A percentile compares a stretch with the other conserved stretches of the same genome.
Evolutionary conservation across 2,797 vertebrate species (phyloP).

Genomic region (Helostoma temminkii): DNA sequence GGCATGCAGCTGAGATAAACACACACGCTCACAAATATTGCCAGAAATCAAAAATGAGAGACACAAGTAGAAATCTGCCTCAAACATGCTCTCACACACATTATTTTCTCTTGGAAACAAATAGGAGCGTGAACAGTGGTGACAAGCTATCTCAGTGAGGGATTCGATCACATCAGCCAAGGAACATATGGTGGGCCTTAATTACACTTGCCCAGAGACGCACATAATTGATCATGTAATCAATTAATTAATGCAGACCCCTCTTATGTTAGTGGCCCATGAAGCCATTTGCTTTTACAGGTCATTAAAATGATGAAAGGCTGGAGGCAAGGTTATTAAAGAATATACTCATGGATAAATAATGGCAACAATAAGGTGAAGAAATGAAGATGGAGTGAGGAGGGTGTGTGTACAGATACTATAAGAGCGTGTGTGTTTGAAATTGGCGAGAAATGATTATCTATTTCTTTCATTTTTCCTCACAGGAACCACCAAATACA

Average conservation of each 20-base stretch:
- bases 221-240: constrained; percentile 83
- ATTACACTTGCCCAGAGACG: constrained; percentile 75
- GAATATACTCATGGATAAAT: constrained; percentile 57
- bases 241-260: constrained; percentile 76
- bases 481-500: constrained; percentile 31
- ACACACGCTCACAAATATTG: constrained; percentile 21
- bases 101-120: constrained; percentile 54
- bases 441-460: constrained; percentile 46
- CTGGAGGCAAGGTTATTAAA: constrained; percentile 63
- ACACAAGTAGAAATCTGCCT: constrained; percentile 23
- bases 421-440: constrained; percentile 27
- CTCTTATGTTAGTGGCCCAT: constrained; percentile 68
- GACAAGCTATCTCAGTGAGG: constrained; percentile 64
- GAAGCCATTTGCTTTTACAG: constrained; percentile 78
- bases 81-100: constrained; percentile 7
- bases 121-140: constrained; percentile 36
- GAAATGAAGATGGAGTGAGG: constrained; percentile 20
- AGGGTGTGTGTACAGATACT: constrained; percentile 23
- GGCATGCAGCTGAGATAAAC: constrained; percentile 33
- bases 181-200: constrained; percentile 74
- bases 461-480: constrained; percentile 48
- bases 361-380: constrained; percentile 55
- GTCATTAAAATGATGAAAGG: constrained; percentile 81
- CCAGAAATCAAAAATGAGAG: constrained; percentile 42
- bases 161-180: constrained; percentile 69